A percentile compares a stretch with the other conserved stretches of the same genome.
These are phyloP conservation scores for Poliocrania exsul DNA, from an alignment of 2,797 vertebrate species.

Conservation along the genomic window DNA sequence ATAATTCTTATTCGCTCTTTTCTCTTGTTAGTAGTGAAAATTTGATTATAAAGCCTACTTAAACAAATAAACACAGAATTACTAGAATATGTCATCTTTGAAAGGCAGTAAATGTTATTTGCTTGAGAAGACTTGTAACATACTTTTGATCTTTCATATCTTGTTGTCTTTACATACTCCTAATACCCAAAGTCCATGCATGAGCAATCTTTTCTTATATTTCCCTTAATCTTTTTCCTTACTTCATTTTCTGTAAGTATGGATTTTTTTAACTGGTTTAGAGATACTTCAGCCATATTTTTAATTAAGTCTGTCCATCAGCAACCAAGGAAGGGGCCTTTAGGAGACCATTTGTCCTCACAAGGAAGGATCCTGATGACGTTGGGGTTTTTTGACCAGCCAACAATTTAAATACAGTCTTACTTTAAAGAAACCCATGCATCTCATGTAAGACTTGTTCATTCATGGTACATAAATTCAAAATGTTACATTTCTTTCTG, in stretches of 20 bases:
- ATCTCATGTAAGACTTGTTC: not conserved
- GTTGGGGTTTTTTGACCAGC: rapidly evolving
- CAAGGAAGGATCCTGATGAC: not conserved
- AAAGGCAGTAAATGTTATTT: slow-evolving; percentile 29
- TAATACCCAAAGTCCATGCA: not conserved
- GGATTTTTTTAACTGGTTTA: not conserved
- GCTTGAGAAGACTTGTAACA: not conserved
- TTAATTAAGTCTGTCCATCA: not conserved
- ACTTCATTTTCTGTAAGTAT: not conserved
- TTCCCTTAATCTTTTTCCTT: not conserved
- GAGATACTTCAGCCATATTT: not conserved
- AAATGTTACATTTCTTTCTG: not conserved
- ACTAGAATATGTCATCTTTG: slow-evolving; percentile 30
- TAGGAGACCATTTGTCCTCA: not conserved
- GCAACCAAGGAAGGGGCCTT: not conserved
- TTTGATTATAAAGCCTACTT: slow-evolving; percentile 43
- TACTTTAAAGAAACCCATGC: not conserved
- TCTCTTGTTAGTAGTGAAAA: slow-evolving; percentile 44
- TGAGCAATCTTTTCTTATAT: not conserved
- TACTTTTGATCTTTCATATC: not conserved
- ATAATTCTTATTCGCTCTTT: not conserved
- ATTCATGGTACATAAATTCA: not conserved
- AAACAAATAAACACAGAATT: slow-evolving; percentile 54
- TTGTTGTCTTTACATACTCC: not conserved
- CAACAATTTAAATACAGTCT: not conserved